Conservation (phyloP, 1,140 invertebrate genomes). For the Ceratina japonica region DNA sequence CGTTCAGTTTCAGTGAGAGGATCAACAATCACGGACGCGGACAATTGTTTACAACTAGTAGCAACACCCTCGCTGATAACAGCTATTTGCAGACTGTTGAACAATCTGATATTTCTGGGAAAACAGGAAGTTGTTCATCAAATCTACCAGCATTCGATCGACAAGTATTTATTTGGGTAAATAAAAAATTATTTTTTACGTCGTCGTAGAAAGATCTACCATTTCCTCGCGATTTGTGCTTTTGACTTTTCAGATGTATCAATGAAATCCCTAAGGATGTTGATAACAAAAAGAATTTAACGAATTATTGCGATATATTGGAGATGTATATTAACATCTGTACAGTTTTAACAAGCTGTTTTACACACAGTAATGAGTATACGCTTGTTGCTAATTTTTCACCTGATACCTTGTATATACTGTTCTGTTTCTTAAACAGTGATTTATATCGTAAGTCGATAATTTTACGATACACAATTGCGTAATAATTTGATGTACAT, state of each 20-base stretch:
- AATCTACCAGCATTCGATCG: slow-evolving; percentile 72
- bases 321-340: slow-evolving; percentile 79
- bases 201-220: neutral
- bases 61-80: slow-evolving; percentile 78
- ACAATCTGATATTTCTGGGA: slow-evolving; percentile 76
- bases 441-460: slow-evolving; percentile 76
- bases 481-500: neutral
- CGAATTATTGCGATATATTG: slow-evolving; percentile 76
- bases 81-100: slow-evolving; percentile 74
- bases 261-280: slow-evolving; percentile 67
- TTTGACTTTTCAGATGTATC: slow-evolving; percentile 70
- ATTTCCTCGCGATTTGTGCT: neutral
- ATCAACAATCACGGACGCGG: slow-evolving; percentile 60
- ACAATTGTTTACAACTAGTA: slow-evolving; percentile 63
- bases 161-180: slow-evolving; percentile 73
- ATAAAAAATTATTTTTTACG: neutral
- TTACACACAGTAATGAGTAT: slow-evolving; percentile 72
- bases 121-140: slow-evolving; percentile 70
- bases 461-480: neutral
- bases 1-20: slow-evolving; percentile 57
- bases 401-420: slow-evolving; percentile 74
- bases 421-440: slow-evolving; percentile 77
- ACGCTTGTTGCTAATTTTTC: slow-evolving; percentile 75
- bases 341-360: slow-evolving; percentile 74
- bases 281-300: slow-evolving; percentile 67